Percentiles rank a stretch among this genome's conserved stretches.
Conservation (phyloP, 1,140 invertebrate genomes). For the Drosophila simulans region DNA sequence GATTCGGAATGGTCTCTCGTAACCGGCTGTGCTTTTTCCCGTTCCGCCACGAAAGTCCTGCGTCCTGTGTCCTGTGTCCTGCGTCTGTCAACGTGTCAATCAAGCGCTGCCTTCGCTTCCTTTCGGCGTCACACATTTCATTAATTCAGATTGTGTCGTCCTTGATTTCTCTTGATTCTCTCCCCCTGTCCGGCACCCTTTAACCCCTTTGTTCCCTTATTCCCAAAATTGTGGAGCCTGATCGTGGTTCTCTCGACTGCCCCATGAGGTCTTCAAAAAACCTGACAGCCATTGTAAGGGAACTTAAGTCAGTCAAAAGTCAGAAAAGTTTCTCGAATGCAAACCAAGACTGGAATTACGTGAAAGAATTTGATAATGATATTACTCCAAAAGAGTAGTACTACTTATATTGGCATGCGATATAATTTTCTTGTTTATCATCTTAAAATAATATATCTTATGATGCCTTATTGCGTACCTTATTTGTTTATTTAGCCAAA, state of each 20-base stretch:
- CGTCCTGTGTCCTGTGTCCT: constrained; percentile 11
- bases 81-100: constrained; percentile 59
- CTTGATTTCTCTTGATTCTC: constrained; percentile 1
- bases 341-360: neutral
- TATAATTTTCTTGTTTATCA: too few species aligned
- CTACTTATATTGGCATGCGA: too few species aligned
- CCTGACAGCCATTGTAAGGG: constrained; percentile 8
- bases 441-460: neutral
- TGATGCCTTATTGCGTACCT: neutral
- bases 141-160: constrained; percentile 41
- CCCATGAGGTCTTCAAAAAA: constrained; percentile 2
- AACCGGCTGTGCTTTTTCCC: constrained; percentile 43
- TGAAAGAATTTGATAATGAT: neutral
- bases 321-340: neutral
- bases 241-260: constrained; percentile 1
- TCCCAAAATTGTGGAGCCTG: constrained; percentile 4
- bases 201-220: constrained; percentile 17
- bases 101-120: constrained; percentile 37
- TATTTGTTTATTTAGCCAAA: constrained; percentile 3
- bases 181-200: constrained; percentile 2
- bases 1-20: constrained; percentile 9
- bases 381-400: neutral
- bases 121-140: constrained; percentile 32
- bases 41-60: constrained; percentile 16
- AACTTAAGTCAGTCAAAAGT: constrained; percentile 1